Evolutionary conservation across 2,113 vertebrate genomes (phyloP), one percentile per base, ranked within the genome.

Genomic region (Phalacrocorax carbo): DNA sequence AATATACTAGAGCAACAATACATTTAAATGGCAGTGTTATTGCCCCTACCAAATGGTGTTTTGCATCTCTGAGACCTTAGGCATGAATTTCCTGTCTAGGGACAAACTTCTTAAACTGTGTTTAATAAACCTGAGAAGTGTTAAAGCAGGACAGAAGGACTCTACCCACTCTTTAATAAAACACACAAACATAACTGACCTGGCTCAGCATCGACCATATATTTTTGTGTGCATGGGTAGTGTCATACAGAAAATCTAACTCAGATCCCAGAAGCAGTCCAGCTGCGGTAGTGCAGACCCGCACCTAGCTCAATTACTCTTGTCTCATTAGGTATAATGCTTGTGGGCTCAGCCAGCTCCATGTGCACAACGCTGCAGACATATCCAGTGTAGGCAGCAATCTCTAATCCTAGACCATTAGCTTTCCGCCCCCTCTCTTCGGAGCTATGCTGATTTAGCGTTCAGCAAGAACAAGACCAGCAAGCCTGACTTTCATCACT

Each of bases 91-190:
- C 69, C 77, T 87, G 54, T 69, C 75, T 36, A 18, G 60, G 66
- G 29, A 79, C 77, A 93, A 85, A 91, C 87, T 96, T 82, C 73
- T 90, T 90, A 52, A 71, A 54, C 61, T 44, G 57, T 91, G 49
- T 96, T 94, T 91, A 87, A 86, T 95, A 91, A 92, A 86, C 61
- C 70, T 57, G 60, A 11, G 1, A 26, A 87, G 77, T n/a, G 54
- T 78, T 94, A 61, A 64, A 94, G 73, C 48, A 32, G 88, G 92
- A 32, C 71, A 86, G 78, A 52, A 86, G 61, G 60, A 44, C 55
- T 62, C 34, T 55, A 61, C 57, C 69, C 86, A 23, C 49, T 61
- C 65, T 68, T 55, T 75, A 79, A 32, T 71, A 61, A 86, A 91
- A 8, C 54, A n/a, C 62, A n/a, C 61, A 66, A 65, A 17, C 40